phyloP scores from a whole-genome alignment of 2,797 vertebrate species.

The Megaceryle alcyon region DNA sequence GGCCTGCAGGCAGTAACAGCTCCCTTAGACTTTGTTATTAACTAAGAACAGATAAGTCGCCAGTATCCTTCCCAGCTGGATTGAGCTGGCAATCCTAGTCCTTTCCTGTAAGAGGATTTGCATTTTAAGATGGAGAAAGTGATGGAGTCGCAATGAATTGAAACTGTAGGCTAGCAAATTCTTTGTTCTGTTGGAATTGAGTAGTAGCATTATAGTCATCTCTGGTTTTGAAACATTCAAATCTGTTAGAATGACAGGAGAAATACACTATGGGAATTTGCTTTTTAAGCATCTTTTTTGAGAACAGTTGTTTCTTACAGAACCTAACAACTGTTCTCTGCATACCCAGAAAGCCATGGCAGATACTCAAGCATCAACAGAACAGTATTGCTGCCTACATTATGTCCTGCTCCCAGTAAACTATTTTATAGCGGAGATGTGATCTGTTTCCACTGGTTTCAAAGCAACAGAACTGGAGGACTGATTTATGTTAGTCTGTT shows the following conservation, averaged over 20 bases:
- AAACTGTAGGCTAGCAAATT: not conserved
- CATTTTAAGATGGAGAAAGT: not conserved
- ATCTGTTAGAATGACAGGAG: not conserved
- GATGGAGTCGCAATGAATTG: not conserved
- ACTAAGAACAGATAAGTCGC: not conserved
- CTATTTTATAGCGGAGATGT: not conserved
- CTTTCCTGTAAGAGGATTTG: not conserved
- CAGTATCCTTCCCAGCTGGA: not conserved
- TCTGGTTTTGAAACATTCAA: not conserved
- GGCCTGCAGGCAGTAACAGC: not conserved
- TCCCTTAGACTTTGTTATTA: not conserved
- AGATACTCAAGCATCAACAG: not conserved
- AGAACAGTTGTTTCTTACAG: not conserved
- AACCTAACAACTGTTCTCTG: not conserved
- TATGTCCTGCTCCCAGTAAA: not conserved
- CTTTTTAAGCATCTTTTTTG: not conserved
- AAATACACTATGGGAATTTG: not conserved
- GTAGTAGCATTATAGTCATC: not conserved
- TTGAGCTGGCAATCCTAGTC: not conserved
- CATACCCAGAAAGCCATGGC: not conserved
- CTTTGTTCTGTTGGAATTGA: not conserved
- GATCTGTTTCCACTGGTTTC: not conserved
- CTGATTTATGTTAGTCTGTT: not conserved
- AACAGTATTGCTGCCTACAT: not conserved
- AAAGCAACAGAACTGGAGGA: not conserved